Evolutionary conservation across 1,140 invertebrate species (phyloP), one percentile per base, ranked within the genome.

Genomic region (Magallana ariakensis): DNA sequence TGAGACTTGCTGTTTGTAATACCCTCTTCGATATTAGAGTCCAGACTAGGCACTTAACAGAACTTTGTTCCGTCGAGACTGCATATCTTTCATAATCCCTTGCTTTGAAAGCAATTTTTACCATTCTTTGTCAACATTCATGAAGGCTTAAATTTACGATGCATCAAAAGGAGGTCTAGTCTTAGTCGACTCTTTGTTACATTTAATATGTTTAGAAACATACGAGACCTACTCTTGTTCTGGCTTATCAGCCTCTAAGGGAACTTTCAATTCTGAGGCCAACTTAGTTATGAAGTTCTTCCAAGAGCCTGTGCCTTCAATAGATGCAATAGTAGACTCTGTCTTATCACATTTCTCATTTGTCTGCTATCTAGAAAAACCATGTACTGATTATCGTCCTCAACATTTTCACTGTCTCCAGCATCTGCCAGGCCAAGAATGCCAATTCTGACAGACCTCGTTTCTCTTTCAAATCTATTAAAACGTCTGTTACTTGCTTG

Each of bases 221-320:
- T 7, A 66, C n/a, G 33, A 33, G 33, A 16, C n/a, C 19, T 66
- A 66, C n/a, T 66, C 62, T 19, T 66, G 62, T 9, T 66, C 62
- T 66, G 62, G 62, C 22, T 66, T 66, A 66, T 66, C 62, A 19
- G 62, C 62, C 62, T 66, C 62, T 66, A 66, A 66, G 9, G 62
- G 9, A 66, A 66, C 62, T 16, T 66, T 66, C n/a, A 22, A 19
- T 19, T n/a, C 62, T 19, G 62, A 66, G 3, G 62, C 62, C 22
- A 22, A 6, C n/a, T 66, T 66, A 0, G 62, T 19, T 66, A 66
- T 22, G 19, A 66, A 66, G 62, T 19, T 19, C 62, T 66, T 66
- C 62, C n/a, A 66, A 66, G 22, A 19, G 4, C 62, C 62, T 19
- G 62, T 19, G n/a, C 33, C 33, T 33, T 66, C n/a, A 19, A 19